Evolutionary conservation across 2,113 vertebrate genomes (phyloP).

Genomic region (Cyanoderma ruficeps): DNA sequence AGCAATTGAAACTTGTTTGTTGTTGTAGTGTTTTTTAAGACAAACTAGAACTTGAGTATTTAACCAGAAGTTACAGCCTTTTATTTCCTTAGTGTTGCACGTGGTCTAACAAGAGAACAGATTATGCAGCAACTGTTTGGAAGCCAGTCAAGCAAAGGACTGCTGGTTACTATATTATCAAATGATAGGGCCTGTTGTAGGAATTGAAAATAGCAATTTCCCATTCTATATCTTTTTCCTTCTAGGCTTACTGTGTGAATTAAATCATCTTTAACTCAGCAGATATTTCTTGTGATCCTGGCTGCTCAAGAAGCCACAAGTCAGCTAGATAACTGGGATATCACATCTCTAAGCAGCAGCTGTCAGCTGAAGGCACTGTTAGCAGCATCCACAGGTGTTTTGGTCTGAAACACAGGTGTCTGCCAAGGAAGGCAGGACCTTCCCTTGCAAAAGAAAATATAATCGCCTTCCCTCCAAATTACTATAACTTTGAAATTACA

Average conservation of each 20-base stretch:
- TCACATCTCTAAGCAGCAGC: background rate
- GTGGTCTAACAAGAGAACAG: background rate
- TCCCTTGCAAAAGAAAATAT: background rate
- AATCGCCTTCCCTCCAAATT: background rate
- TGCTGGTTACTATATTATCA: background rate
- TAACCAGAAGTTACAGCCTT: background rate
- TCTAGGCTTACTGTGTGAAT: background rate
- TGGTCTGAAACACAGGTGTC: background rate
- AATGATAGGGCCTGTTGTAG: background rate
- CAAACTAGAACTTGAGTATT: background rate
- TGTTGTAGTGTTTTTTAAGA: background rate
- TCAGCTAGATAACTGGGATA: background rate
- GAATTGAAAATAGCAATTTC: background rate
- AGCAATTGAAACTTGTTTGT: background rate
- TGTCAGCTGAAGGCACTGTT: background rate
- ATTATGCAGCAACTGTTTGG: background rate
- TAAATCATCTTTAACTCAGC: background rate
- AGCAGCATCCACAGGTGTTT: background rate
- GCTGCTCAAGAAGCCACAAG: background rate
- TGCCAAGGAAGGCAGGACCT: background rate
- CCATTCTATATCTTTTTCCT: background rate
- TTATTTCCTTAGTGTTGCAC: background rate
- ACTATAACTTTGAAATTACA: accelerated
- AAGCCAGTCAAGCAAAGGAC: background rate
- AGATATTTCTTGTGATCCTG: background rate